Percentiles rank a stretch among this genome's conserved stretches.
These are phyloP conservation scores for Sebastes iracundus DNA, from an alignment of 2,797 vertebrate genomes.

Conservation along the genomic window DNA sequence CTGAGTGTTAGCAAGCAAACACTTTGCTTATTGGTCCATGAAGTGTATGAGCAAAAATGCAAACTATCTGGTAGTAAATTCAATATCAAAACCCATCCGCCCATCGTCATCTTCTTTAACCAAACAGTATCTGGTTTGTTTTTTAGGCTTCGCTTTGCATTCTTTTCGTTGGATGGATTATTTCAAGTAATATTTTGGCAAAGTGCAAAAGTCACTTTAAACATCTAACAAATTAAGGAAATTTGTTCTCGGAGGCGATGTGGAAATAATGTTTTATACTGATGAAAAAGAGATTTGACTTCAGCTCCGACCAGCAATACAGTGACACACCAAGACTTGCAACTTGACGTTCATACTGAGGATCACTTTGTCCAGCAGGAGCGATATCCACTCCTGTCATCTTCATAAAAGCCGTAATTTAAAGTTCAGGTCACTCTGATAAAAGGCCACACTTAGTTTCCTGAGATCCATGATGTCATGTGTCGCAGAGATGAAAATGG, in stretches of 20 bases:
- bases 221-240: background rate
- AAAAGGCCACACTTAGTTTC: background rate
- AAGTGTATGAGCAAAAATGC: background rate
- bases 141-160: background rate
- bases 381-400: background rate
- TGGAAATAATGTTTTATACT: background rate
- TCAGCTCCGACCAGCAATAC: background rate
- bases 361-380: background rate
- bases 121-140: background rate
- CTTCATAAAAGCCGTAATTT: background rate
- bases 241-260: background rate
- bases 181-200: background rate
- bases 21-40: background rate
- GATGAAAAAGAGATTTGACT: constrained; percentile 14
- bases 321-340: background rate
- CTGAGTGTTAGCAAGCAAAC: background rate
- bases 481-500: constrained; percentile 8
- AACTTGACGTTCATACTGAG: background rate
- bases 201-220: background rate
- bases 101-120: background rate
- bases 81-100: background rate
- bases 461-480: constrained; percentile 4
- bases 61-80: background rate
- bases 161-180: background rate
- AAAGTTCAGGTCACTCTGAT: background rate